Conservation (phyloP, 1,140 invertebrate species). For the Ptiloglossa arizonensis region DNA sequence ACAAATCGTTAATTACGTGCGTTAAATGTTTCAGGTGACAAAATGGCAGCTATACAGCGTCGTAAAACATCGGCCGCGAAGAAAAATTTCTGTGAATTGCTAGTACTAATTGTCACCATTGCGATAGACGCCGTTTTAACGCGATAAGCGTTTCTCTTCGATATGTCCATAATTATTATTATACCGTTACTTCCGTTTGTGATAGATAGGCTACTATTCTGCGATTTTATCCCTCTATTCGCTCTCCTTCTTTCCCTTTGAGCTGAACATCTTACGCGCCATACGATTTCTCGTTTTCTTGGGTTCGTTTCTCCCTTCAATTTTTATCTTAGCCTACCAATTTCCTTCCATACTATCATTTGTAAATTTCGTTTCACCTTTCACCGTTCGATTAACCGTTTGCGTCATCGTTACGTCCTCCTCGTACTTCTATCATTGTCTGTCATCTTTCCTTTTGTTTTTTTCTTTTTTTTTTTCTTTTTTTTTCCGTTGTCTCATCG, state of each 20-base stretch:
- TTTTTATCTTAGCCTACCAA: not conserved
- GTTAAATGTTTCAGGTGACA: conserved; percentile 79
- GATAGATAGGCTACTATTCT: conserved; percentile 72
- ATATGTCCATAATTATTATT: conserved; percentile 76
- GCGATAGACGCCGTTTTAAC: conserved; percentile 73
- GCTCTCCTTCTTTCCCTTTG: conserved; percentile 28
- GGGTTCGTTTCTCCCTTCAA: not conserved
- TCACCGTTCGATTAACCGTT: not conserved
- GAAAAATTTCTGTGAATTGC: conserved; percentile 67
- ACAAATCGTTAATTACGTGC: not conserved
- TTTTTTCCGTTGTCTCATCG: conserved; percentile 26
- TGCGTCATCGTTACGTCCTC: not conserved
- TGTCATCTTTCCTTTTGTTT: not conserved
- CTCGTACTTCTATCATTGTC: not conserved
- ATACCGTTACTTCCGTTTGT: conserved; percentile 76
- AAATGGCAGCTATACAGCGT: conserved; percentile 81
- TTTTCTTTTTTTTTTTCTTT: not conserved
- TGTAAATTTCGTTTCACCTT: no score
- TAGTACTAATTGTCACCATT: conserved; percentile 71
- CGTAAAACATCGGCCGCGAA: conserved; percentile 79
- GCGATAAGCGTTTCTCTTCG: conserved; percentile 77
- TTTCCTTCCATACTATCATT: not conserved
- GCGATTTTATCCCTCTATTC: conserved; percentile 47
- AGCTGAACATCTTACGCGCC: conserved; percentile 15
- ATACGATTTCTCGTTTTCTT: conserved; percentile 6